These are phyloP conservation scores for Lasioglossum calceatum DNA, from an alignment of 2,888 invertebrate species.

Conservation along the genomic window DNA sequence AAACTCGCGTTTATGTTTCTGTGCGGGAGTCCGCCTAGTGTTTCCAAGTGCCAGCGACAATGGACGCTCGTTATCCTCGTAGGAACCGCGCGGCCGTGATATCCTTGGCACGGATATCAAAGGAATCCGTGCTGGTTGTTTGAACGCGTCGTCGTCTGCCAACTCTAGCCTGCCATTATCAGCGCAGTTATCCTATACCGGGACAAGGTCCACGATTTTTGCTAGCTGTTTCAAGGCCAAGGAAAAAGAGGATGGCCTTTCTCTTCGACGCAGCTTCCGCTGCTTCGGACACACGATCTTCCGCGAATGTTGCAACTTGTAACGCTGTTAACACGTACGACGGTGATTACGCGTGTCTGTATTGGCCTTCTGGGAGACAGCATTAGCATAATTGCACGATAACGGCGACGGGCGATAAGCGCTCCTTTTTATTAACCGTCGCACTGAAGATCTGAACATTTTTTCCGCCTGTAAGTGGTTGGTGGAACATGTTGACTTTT, in stretches of 20 bases:
- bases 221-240: constrained; percentile 11
- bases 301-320: not conserved
- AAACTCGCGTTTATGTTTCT: not conserved
- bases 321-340: not conserved
- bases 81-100: constrained; percentile 66
- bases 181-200: constrained; percentile 43
- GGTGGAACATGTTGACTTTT: not conserved
- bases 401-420: not conserved
- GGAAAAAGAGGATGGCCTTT: not conserved
- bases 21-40: constrained; percentile 10
- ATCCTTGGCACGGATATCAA: constrained; percentile 79
- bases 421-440: not conserved
- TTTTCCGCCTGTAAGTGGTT: not conserved
- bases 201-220: constrained; percentile 39
- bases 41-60: constrained; percentile 57
- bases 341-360: not conserved
- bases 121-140: constrained; percentile 58
- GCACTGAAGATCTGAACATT: not conserved
- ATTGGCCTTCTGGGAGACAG: not conserved
- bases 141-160: constrained; percentile 64
- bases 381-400: not conserved
- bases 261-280: not conserved
- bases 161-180: constrained; percentile 64
- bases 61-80: constrained; percentile 61
- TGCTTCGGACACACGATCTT: not conserved